Percentiles rank a stretch among this genome's conserved stretches.
Conservation (phyloP, 1,140 invertebrate genomes). For the Danaus melanippus region DNA sequence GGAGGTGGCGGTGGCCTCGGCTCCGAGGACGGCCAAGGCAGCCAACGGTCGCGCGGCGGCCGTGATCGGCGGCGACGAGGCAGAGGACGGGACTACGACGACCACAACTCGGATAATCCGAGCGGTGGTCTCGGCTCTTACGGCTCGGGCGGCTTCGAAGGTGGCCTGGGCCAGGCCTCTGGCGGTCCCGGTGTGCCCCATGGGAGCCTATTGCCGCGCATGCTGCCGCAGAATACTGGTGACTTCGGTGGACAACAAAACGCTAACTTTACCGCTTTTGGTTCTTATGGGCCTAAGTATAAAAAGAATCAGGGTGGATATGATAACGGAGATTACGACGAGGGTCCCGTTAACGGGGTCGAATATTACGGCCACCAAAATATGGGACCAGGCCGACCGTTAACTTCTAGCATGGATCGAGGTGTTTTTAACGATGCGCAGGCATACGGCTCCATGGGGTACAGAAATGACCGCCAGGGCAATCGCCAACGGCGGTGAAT, state of each 20-base stretch:
- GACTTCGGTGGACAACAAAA: slow-evolving; percentile 40
- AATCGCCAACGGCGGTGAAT: slow-evolving; percentile 62
- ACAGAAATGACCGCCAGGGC: slow-evolving; percentile 66
- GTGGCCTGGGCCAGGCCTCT: slow-evolving; percentile 46
- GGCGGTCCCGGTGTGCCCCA: slow-evolving; percentile 61
- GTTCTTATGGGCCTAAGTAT: slow-evolving; percentile 54
- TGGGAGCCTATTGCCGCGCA: slow-evolving; percentile 59
- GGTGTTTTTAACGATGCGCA: slow-evolving; percentile 38
- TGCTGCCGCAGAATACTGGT: slow-evolving; percentile 45
- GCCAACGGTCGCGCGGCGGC: slow-evolving; percentile 36
- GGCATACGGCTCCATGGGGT: slow-evolving; percentile 65
- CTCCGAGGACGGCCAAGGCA: slow-evolving; percentile 24
- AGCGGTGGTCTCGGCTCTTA: slow-evolving; percentile 37
- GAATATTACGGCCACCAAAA: slow-evolving; percentile 51
- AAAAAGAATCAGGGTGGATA: slow-evolving; percentile 35
- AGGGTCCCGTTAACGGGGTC: slow-evolving; percentile 29
- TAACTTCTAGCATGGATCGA: slow-evolving; percentile 35
- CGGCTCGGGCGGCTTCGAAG: slow-evolving; percentile 40
- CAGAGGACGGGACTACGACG: slow-evolving; percentile 55
- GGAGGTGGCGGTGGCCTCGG: slow-evolving; percentile 34
- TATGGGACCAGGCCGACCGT: slow-evolving; percentile 51
- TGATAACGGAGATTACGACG: slow-evolving; percentile 30
- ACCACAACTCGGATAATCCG: slow-evolving; percentile 40
- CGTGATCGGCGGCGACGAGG: slow-evolving; percentile 51
- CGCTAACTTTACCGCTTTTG: slow-evolving; percentile 61